These are phyloP conservation scores for Caenorhabditis sp. DNA, from an alignment of 2,888 invertebrate species.

Conservation along the genomic window DNA sequence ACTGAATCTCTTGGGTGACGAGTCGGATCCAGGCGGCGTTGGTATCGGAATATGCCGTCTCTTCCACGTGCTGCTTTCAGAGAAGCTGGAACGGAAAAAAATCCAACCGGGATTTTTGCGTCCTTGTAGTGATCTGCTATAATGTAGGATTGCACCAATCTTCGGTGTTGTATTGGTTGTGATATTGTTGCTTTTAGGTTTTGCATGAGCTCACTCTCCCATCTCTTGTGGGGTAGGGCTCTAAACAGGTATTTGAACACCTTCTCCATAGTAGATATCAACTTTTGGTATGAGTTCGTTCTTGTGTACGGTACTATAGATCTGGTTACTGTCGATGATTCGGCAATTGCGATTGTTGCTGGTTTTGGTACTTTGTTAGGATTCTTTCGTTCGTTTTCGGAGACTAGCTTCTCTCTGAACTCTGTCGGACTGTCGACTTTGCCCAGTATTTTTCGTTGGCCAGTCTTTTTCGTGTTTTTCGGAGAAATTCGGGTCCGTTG, in stretches of 20 bases:
- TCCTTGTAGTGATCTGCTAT: background rate
- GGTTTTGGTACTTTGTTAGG: no score
- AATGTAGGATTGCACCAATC: no score
- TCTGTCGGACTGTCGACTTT: no score
- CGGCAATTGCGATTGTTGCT: no score
- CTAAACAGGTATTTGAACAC: background rate
- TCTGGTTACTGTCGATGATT: no score
- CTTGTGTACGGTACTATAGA: no score
- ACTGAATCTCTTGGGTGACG: background rate
- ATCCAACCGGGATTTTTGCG: background rate
- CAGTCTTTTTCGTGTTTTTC: background rate
- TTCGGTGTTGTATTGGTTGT: background rate
- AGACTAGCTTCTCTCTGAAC: no score
- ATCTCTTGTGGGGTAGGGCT: background rate
- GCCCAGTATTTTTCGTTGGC: background rate
- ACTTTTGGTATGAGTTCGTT: no score
- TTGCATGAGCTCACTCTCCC: background rate
- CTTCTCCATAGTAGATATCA: no score
- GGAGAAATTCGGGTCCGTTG: constrained; percentile 23
- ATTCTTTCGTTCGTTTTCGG: no score
- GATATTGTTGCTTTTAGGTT: background rate
- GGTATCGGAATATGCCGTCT: background rate
- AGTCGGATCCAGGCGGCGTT: background rate
- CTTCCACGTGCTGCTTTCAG: background rate
- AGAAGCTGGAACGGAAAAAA: no score